These are phyloP conservation scores for Anarrhichthys ocellatus DNA, from an alignment of 2,113 vertebrate genomes.

Conservation along the genomic window DNA sequence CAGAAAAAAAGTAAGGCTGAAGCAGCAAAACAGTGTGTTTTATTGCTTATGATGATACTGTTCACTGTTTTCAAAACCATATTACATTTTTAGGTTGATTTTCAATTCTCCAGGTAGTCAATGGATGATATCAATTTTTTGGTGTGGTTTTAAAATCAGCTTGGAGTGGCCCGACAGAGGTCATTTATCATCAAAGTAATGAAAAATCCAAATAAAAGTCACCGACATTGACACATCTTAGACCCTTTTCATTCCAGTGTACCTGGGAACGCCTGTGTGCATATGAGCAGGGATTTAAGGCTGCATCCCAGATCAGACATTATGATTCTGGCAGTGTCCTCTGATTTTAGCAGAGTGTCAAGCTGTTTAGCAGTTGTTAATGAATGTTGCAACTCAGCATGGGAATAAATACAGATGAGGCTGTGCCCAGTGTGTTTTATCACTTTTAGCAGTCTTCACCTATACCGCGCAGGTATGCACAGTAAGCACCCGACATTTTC, in stretches of 20 bases:
- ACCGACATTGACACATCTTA: background rate
- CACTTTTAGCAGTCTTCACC: conserved; percentile 4
- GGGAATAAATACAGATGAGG: conserved; percentile 37
- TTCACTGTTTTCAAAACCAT: background rate
- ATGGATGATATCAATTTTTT: background rate
- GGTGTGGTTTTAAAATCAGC: background rate
- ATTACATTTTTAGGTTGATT: background rate
- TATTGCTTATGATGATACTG: background rate
- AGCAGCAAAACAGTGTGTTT: background rate
- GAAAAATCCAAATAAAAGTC: background rate
- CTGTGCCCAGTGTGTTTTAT: conserved; percentile 28
- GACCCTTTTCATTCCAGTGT: background rate
- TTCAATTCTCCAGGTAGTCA: background rate
- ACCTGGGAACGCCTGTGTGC: background rate
- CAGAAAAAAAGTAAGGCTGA: background rate
- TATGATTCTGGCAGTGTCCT: conserved; percentile 19
- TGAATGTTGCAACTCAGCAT: conserved; percentile 39
- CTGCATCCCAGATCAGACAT: conserved; percentile 16
- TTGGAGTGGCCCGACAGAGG: background rate
- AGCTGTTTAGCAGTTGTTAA: conserved; percentile 41
- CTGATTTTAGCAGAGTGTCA: conserved; percentile 25
- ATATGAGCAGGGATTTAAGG: conserved; percentile 7
- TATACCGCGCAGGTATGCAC: conserved; percentile 1
- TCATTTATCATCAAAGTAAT: background rate
- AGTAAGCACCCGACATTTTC: background rate